Evolutionary conservation across 2,888 invertebrate genomes (phyloP), one percentile per base, ranked within the genome.

Genomic region (Thecocarcelia acutangulata): DNA sequence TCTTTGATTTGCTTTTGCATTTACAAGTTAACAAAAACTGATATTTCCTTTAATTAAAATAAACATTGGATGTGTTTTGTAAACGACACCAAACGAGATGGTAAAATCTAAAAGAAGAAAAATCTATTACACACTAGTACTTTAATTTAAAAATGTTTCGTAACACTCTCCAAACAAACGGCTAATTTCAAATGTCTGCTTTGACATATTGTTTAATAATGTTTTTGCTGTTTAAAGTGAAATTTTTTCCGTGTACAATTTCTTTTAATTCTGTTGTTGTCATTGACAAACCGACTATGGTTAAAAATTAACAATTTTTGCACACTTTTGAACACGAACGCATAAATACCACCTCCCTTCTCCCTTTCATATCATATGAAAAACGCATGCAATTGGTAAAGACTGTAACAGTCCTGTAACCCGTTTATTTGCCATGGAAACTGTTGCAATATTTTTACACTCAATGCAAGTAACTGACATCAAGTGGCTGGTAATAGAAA

Each of bases 1-100:
- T 77, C 59, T 15, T 28, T 17, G 11, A 9, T 6, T 44, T 42
- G 12, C 11, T 24, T 11, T n/a, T 24, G 46, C 3, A 50, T 44
- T 21, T 69, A n/a, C 19, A 15, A 19, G 9, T 15, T 9, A 11
- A 3, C 15, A 9, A 24, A 56, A 15, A 13, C 24, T 64, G 33
- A 69, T 33, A 64, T 50, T 78, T 46, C 46, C 44, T 78, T 82
- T 77, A 82, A 82, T 82, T 82, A 78, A 46, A 58, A 56, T 21
- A 33, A 52, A 17, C 28, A 48, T 24, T 61, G 42, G 21, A 2
- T 19, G 15, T 56, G 11, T 42, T 52, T 72, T n/a, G 6, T 13
- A 33, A 15, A 8, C 9, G 9, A 33, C 33, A 8, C 6, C 8
- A 8, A 8, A 33, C 9, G 9, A 33, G 9, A 5, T 33, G 1